Evolutionary conservation across 1,140 invertebrate species (phyloP).

Genomic region (Euwallacea fornicatus): DNA sequence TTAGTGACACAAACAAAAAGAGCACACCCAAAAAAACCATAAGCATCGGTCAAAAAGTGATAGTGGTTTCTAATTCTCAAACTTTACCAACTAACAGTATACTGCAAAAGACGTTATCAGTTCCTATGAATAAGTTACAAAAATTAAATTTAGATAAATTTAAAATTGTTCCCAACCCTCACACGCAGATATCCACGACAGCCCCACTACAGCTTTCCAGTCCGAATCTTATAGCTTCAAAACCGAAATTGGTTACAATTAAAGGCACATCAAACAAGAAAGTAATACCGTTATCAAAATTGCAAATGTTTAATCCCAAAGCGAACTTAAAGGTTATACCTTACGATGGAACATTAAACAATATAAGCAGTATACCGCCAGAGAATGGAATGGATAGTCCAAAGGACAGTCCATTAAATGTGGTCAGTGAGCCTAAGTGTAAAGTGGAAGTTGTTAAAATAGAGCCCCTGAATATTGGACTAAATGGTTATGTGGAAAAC

Average conservation of each 20-base stretch:
- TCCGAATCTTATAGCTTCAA: constrained; percentile 38
- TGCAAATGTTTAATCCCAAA: constrained; percentile 50
- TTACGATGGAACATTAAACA: constrained; percentile 36
- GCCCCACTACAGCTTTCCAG: constrained; percentile 36
- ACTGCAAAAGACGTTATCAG: constrained; percentile 50
- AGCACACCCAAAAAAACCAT: constrained; percentile 12
- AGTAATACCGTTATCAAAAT: constrained; percentile 47
- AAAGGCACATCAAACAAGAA: constrained; percentile 47
- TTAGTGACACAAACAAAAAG: neutral
- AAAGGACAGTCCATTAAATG: too few species aligned
- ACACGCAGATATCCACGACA: constrained; percentile 17
- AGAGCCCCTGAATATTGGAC: too few species aligned
- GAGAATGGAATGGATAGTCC: too few species aligned
- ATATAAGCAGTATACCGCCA: too few species aligned
- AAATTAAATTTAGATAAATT: constrained; percentile 52
- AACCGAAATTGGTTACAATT: constrained; percentile 50
- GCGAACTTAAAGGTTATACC: constrained; percentile 48
- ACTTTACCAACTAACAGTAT: constrained; percentile 46
- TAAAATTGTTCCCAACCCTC: constrained; percentile 48
- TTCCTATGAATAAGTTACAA: constrained; percentile 50
- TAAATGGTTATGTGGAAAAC: constrained; percentile 14
- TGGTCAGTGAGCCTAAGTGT: too few species aligned
- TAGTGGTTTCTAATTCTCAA: constrained; percentile 50
- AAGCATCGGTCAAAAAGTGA: constrained; percentile 48
- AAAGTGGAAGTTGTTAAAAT: too few species aligned